Base-by-base conservation (phyloP, 2,888 invertebrate genomes). In the Drosophila subquinaria region DNA sequence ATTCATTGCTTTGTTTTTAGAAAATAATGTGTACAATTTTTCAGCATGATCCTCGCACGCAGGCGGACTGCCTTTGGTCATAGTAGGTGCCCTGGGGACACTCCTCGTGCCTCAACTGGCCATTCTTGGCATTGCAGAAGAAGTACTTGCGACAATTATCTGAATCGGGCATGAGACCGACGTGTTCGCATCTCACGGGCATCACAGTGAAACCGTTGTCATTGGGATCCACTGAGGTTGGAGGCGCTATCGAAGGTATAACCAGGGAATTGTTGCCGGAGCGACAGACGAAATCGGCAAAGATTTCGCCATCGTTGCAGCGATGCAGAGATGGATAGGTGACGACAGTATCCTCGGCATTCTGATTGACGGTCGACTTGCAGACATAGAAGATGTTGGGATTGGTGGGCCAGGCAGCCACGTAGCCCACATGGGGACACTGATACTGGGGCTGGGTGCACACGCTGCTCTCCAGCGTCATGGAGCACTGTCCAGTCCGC, bases 351-450 rank as follows among this genome's bases (percentile, higher is more conserved):
- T 90, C 88, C 47, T 90, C 88, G n/a, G 90, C 77, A 69, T 91
- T 91, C 20, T 91, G 89, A 65, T 91, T 92, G 5, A 91, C 89
- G 15, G 91, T 90, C 15, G 92, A 91, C 56, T 92, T 92, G 80
- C 93, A 93, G 4, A 93, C 92, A 40, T 93, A 93, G 73, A 93
- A 93, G 13, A 93, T 90, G 65, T 92, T 93, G 4, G 86, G 76
- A 68, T 91, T 93, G 40, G 78, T 90, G 1, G 93, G 92, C 93
- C 93, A 93, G 10, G 92, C 71, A 0, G 84, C 85, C 36, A 90
- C 92, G 71, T 91, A 92, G 2, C 93, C 93, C 13, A 90, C 91
- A 35, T 81, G 78, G 9, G 79, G 70, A 40, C 93, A 93, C 2
- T 80, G 59, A 52, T 91, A 93, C 55, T 92, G 92, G 9, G 81